Conservation (phyloP, 2,113 vertebrate species). For the Eurypyga helias region DNA sequence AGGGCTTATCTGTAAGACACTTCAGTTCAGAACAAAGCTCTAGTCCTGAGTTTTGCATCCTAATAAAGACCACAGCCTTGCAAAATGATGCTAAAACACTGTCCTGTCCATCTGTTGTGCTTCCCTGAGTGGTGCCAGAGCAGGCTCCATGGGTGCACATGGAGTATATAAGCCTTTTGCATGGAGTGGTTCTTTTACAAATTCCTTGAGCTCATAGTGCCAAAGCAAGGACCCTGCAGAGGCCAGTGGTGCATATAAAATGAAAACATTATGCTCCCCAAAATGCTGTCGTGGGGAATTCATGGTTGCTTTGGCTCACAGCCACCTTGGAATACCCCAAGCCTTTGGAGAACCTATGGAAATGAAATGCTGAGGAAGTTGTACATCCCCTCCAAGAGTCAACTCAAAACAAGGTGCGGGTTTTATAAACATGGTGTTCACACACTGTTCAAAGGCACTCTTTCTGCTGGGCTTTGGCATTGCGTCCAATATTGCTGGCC, state of each 20-base stretch:
- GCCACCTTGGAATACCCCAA: neutral
- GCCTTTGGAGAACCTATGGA: neutral
- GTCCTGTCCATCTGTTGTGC: neutral
- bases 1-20: neutral
- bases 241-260: neutral
- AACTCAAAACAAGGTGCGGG: neutral
- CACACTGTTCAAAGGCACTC: neutral
- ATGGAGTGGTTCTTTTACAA: neutral
- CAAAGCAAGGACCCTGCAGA: neutral
- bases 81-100: neutral
- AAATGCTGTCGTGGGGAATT: neutral
- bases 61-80: neutral
- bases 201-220: neutral
- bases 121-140: neutral
- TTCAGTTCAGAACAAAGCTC: neutral
- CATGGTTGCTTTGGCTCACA: neutral
- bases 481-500: neutral
- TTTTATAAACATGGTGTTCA: neutral
- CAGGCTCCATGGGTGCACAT: neutral
- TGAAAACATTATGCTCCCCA: neutral
- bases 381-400: neutral
- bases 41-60: neutral
- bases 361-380: constrained; percentile 1
- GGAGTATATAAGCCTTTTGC: neutral
- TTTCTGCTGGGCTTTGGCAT: constrained; percentile 20